These are phyloP conservation scores for Coboldia fuscipes DNA, from an alignment of 1,140 invertebrate species.

Conservation along the genomic window DNA sequence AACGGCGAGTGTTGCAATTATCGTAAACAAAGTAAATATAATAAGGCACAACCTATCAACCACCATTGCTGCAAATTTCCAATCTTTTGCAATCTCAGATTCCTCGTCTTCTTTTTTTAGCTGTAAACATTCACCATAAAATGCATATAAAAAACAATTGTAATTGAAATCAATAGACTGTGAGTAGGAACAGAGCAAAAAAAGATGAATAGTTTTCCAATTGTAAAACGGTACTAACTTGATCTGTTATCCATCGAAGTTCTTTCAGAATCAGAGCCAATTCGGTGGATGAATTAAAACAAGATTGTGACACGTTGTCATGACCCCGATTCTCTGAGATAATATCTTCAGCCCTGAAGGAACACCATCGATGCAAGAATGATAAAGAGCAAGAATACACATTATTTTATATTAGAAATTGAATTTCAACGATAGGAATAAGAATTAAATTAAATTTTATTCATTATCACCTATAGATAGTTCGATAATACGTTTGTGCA, in stretches of 20 bases:
- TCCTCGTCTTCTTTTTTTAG: conserved; percentile 75
- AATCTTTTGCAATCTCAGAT: conserved; percentile 79
- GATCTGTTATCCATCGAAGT: conserved; percentile 56
- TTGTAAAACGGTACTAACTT: too few species aligned
- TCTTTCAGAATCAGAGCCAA: conserved; percentile 86
- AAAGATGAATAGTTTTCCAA: too few species aligned
- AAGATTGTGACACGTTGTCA: conserved; percentile 30
- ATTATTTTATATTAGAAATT: too few species aligned
- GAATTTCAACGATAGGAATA: too few species aligned
- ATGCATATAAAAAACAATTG: too few species aligned
- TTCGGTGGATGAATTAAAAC: conserved; percentile 41
- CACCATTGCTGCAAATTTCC: conserved; percentile 99
- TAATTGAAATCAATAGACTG: neutral
- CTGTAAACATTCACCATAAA: too few species aligned
- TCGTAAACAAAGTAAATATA: conserved; percentile 93
- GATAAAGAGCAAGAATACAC: too few species aligned
- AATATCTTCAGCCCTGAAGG: too few species aligned
- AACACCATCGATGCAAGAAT: too few species aligned
- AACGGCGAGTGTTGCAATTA: conserved; percentile 90
- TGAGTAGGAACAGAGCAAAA: conserved; percentile 1
- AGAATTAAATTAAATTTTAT: too few species aligned
- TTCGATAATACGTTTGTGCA: conserved; percentile 19
- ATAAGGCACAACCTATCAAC: conserved; percentile 97
- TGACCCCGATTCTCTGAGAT: too few species aligned
- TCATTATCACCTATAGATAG: conserved; percentile 19